Conservation (phyloP, 2,797 vertebrate species). For the Bovichtus diacanthus region DNA sequence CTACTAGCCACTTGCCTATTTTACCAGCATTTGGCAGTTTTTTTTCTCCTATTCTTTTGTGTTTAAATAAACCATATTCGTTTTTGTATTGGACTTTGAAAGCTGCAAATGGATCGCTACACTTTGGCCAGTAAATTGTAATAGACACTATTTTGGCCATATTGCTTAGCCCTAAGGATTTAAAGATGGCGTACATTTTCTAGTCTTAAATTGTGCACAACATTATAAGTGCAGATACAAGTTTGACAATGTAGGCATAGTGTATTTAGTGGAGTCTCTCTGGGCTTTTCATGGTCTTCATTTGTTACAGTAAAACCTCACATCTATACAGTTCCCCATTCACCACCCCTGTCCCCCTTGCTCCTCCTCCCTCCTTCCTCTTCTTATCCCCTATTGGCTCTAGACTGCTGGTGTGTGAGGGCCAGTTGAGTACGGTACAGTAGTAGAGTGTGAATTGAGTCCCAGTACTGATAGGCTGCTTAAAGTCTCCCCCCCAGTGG, state of each 20-base stretch:
- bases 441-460: conserved; percentile 93
- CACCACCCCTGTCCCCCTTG: conserved; percentile 75
- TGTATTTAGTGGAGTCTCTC: conserved; percentile 21
- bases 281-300: conserved; percentile 37
- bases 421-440: conserved; percentile 90
- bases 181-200: not conserved
- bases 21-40: too few relatives aligned
- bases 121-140: not conserved
- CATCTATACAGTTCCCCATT: conserved; percentile 72
- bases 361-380: conserved; percentile 83
- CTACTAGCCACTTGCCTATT: too few relatives aligned
- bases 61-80: not conserved
- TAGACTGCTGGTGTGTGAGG: conserved; percentile 89
- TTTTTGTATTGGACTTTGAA: conserved; percentile 8
- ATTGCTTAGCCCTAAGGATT: not conserved
- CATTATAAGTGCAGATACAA: conserved; percentile 1
- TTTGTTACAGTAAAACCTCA: conserved; percentile 53
- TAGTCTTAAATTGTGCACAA: not conserved
- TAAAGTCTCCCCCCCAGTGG: conserved; percentile 99
- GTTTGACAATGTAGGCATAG: not conserved
- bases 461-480: conserved; percentile 98
- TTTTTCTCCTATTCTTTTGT: not conserved
- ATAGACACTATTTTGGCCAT: not conserved
- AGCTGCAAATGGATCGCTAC: not conserved
- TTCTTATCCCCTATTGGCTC: conserved; percentile 88